Base-by-base conservation (phyloP, 1,140 invertebrate species). In the Camponotus vicinus region DNA sequence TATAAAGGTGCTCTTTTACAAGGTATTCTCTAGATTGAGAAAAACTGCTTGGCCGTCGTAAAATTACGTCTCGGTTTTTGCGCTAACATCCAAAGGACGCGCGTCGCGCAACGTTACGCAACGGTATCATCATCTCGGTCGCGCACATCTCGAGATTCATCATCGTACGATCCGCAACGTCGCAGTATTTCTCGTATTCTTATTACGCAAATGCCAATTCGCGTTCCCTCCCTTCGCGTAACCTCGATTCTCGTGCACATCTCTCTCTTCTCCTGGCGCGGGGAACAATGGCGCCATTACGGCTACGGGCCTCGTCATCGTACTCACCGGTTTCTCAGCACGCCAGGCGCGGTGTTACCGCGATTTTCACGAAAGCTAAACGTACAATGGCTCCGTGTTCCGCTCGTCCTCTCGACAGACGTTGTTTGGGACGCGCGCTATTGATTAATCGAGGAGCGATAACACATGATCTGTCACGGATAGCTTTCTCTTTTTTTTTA, bases 331-430 rank as follows among this genome's bases (percentile, higher is more conserved):
- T 89, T 79, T 89, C 86, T 87, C 90, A 85, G 69, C 69, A 83
- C 69, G 85, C 52, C 73, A 59, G 45, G 40, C 55, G 27, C 45
- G 37, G 34, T 67, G 80, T 86, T 86, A 86, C 73, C 85, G 86
- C 87, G 83, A 90, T 90, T 90, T 90, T 87, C 89, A 86, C 82
- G 89, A 90, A 90, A 90, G 80, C 89, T 88, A 61, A 69, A 61
- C 9, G 21, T 73, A 37, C 55, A 57, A 42, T 64, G 73, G 84
- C 67, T 63, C 73, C 83, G 49, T 66, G 11, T 49, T 42, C 42
- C 34, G 40, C 15, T 49, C 49, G 45, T 55, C 64, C 34, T 86
- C 85, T 86, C 88, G 80, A 75, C 79, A 55, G 86, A 75, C 87
- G 73, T 88, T 75, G 83, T 83, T 75, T 66, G 79, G 80, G 77